Conservation (phyloP, 2,797 vertebrate species). For the Syngnathus rostellatus region DNA sequence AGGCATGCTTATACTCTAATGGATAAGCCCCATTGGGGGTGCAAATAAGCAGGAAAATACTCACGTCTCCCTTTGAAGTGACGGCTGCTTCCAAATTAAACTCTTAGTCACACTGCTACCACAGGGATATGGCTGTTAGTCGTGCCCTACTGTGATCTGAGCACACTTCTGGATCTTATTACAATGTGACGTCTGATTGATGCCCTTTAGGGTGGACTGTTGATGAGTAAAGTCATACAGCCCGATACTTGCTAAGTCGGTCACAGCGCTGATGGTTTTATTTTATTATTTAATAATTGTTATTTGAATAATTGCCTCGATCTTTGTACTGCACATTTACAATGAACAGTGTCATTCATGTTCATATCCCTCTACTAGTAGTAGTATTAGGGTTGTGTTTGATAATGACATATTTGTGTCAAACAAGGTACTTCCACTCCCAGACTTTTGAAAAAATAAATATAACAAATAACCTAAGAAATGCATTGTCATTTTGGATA, state of each 20-base stretch:
- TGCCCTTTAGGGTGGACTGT: slow-evolving; percentile 48
- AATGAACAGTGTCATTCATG: not conserved
- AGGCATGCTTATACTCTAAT: slow-evolving; percentile 56
- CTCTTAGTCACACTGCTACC: slow-evolving; percentile 69
- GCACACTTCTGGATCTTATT: slow-evolving; percentile 57
- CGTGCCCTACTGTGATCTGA: slow-evolving; percentile 54
- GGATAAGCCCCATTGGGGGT: slow-evolving; percentile 62
- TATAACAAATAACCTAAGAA: too few species aligned
- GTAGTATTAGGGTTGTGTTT: not conserved
- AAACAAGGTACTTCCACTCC: not conserved
- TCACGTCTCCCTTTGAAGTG: slow-evolving; percentile 65
- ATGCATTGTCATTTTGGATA: not conserved
- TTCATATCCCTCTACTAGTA: not conserved
- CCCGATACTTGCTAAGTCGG: slow-evolving; percentile 25
- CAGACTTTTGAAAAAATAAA: not conserved
- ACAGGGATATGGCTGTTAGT: slow-evolving; percentile 62
- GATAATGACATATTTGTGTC: not conserved
- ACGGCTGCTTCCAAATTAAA: slow-evolving; percentile 67
- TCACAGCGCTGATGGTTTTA: not conserved
- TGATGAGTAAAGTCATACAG: slow-evolving; percentile 44
- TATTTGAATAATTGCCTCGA: not conserved
- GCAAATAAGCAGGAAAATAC: slow-evolving; percentile 63
- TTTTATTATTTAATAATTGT: not conserved
- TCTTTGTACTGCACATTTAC: not conserved
- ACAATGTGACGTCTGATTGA: slow-evolving; percentile 57